Conservation (phyloP, 2,113 vertebrate genomes). For the Indicator maculatus region DNA sequence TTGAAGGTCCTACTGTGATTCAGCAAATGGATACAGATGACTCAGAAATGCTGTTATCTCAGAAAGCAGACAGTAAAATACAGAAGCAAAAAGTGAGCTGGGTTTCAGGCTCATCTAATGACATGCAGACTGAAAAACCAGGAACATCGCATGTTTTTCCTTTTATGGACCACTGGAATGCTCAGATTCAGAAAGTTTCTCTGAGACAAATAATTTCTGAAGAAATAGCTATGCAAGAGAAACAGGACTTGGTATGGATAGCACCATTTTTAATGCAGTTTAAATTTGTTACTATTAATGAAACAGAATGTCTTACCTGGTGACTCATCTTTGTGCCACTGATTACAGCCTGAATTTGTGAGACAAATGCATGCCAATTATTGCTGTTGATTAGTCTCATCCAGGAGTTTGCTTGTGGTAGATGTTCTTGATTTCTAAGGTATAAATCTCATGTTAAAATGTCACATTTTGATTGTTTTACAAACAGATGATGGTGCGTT, state of each 20-base stretch:
- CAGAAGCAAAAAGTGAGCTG: constrained; percentile 48
- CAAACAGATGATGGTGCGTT: not conserved
- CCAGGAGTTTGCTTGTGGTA: not conserved
- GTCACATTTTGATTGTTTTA: constrained; percentile 16
- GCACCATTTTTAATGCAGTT: not conserved
- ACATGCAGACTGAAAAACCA: constrained; percentile 24
- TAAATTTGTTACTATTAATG: not conserved
- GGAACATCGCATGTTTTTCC: constrained; percentile 71
- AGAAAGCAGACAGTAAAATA: constrained; percentile 53
- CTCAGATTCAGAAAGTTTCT: constrained; percentile 83
- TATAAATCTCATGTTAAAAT: not conserved
- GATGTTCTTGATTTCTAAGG: not conserved
- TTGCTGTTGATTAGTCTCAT: not conserved
- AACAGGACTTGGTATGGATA: constrained; percentile 82
- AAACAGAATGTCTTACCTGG: not conserved
- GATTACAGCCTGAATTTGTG: not conserved
- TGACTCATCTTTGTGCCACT: not conserved
- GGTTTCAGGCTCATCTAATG: not conserved
- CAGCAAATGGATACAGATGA: constrained; percentile 57
- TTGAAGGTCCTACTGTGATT: constrained; percentile 66
- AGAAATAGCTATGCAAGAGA: constrained; percentile 90
- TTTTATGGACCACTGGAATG: constrained; percentile 91
- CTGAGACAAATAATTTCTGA: constrained; percentile 94
- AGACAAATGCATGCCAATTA: not conserved
- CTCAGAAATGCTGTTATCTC: constrained; percentile 62